Base-by-base conservation (phyloP, 1,140 invertebrate species). In the Amyelois transitella region DNA sequence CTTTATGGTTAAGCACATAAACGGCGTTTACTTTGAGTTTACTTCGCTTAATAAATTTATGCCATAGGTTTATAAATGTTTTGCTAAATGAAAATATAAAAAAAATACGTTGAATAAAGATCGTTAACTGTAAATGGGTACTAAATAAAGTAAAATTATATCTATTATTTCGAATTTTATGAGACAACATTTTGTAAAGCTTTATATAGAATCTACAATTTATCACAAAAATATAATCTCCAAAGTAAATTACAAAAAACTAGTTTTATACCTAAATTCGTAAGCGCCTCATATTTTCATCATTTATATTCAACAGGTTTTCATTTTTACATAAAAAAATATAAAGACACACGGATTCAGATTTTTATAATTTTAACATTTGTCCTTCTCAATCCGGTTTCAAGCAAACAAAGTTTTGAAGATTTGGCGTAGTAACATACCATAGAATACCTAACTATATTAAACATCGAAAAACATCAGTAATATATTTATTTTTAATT, bases 1-100 rank as follows among this genome's bases (percentile, higher is more conserved):
- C 25, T 54, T 72, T 44, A 49, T 51, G 25, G 4, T 49, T 44
- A 38, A 52, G 44, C 53, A 51, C 54, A 53, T 50, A 20, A 56
- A 61, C 28, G 21, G 25, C 20, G 45, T 48, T 48, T 48, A 48
- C 19, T 20, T 21, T 6, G 25, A 12, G 45, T 48, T 48, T 48
- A 48, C 19, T 20, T 21, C n/a, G 21, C 19, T 38, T 38, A 38
- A 14, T 38, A 38, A 38, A 38, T 38, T 38, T 8, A 6, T 38
- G 32, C 32, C 32, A 14, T 38, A 38, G 32, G n/a, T n/a, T n/a
- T n/a, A n/a, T n/a, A n/a, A n/a, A n/a, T n/a, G n/a, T n/a, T n/a
- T n/a, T n/a, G n/a, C n/a, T n/a, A n/a, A n/a, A n/a, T n/a, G n/a
- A n/a, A n/a, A n/a, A n/a, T n/a, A n/a, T n/a, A n/a, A n/a, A n/a